Evolutionary conservation across 2,797 vertebrate genomes (phyloP), one percentile per base, ranked within the genome.

Genomic region (Melanotaenia nigrans): DNA sequence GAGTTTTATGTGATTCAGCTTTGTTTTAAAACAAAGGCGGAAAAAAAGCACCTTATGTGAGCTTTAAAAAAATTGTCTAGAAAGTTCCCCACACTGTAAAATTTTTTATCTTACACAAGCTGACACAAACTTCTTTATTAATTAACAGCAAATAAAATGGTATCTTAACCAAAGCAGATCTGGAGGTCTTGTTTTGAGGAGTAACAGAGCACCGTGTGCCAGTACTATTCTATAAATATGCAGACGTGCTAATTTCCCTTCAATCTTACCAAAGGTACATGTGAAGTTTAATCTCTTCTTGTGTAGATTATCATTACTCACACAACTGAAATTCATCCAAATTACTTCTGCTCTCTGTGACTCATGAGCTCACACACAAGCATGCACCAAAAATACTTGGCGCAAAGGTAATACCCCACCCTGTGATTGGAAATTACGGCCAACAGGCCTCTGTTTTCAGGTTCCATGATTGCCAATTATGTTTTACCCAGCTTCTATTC

Each of bases 401-500:
- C 55, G 64, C 42, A 36, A 24, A 45, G 61, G 58, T 51, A 0
- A 60, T 35, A 38, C 57, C 64, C 68, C 51, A 33, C 85, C 61
- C 81, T 80, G 83, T 89, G 85, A 91, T 90, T 91, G 78, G 75
- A 84, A 89, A 90, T 90, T 85, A 86, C 72, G 14, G 70, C 72
- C 85, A 63, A 36, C 72, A 71, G 77, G 69, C 85, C 81, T 78
- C 35, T 54, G 71, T 77, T 78, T 78, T 72, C 11, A 28, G 80
- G 64, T 68, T 86, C 73, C 61, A 56, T 90, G 86, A 92, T 91
- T 92, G 83, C 71, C 90, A 90, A 91, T 93, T 88, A 83, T 68
- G 78, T 83, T 88, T 89, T 58, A 78, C 82, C 83, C 85, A 85
- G 85, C 72, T 57, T 71, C 68, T 73, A 64, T 86, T 84, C 81